A percentile compares a stretch with the other conserved stretches of the same genome.
Conservation (phyloP, 2,888 invertebrate species). For the Nemoura dubitans region DNA sequence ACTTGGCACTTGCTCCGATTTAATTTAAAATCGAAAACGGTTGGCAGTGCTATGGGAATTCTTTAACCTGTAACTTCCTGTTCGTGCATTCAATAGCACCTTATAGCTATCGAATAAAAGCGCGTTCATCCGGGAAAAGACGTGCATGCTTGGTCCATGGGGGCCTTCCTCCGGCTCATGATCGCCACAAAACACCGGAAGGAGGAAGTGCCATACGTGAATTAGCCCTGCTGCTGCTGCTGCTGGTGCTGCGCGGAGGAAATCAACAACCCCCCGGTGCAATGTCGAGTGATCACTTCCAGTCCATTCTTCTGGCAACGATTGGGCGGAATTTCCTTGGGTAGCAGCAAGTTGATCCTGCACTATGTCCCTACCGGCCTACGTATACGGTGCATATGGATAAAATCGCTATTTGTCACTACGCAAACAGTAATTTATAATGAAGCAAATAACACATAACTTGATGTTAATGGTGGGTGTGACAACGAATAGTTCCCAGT, state of each 20-base stretch:
- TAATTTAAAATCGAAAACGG: neutral
- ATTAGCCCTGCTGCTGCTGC: neutral
- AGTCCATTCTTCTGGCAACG: neutral
- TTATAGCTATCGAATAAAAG: constrained; percentile 1
- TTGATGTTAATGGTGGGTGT: neutral
- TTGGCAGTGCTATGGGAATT: constrained; percentile 4
- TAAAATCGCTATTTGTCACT: neutral
- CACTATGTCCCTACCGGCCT: neutral
- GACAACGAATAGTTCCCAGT: neutral
- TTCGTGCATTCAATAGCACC: constrained; percentile 29
- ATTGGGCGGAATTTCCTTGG: neutral
- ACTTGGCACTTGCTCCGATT: neutral
- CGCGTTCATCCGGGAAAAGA: neutral
- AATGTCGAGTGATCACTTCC: constrained; percentile 31
- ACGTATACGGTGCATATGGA: neutral
- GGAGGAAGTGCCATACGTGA: constrained; percentile 34
- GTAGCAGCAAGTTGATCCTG: neutral
- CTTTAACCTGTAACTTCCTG: constrained; percentile 42
- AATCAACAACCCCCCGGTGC: constrained; percentile 15
- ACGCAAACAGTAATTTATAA: neutral
- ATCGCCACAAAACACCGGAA: constrained; percentile 45
- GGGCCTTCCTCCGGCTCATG: constrained; percentile 14
- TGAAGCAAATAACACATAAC: neutral
- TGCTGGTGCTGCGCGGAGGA: constrained; percentile 30
- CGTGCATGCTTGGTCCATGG: constrained; percentile 13